Evolutionary conservation across 2,888 invertebrate species (phyloP).

Genomic region (Paralinhomoeus sp.): DNA sequence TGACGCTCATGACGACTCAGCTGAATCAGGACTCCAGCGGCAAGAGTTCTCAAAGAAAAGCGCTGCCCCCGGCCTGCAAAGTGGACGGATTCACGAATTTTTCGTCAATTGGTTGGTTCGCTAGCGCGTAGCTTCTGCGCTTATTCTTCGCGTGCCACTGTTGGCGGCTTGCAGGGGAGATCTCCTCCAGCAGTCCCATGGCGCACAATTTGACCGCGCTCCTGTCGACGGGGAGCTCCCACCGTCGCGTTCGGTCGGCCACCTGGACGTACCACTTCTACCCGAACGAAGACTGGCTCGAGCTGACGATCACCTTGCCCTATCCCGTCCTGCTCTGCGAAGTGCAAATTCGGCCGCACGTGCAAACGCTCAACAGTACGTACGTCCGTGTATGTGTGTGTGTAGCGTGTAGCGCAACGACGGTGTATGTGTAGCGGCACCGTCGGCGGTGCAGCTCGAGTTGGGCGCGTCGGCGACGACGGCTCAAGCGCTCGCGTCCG

Average conservation of each 20-base stretch:
- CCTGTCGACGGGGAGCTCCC: slow-evolving; percentile 55
- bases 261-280: slow-evolving; percentile 93
- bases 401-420: neutral
- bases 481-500: slow-evolving; percentile 3
- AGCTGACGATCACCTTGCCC: slow-evolving; percentile 59
- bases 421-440: slow-evolving; percentile 2
- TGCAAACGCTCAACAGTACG: slow-evolving; percentile 52
- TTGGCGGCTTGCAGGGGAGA: slow-evolving; percentile 34
- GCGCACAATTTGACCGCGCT: slow-evolving; percentile 70
- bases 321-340: slow-evolving; percentile 66
- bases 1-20: no score
- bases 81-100: slow-evolving; percentile 60
- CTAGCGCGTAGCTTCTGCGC: no score
- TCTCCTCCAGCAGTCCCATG: slow-evolving; percentile 55
- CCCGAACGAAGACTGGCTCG: slow-evolving; percentile 59
- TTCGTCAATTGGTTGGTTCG: slow-evolving; percentile 55
- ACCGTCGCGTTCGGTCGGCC: slow-evolving; percentile 47
- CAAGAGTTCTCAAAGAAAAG: no score
- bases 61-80: slow-evolving; percentile 10
- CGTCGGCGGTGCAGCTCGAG: slow-evolving; percentile 13
- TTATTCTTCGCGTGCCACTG: no score
- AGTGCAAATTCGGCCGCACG: slow-evolving; percentile 62
- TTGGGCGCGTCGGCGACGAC: slow-evolving; percentile 9
- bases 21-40: no score
- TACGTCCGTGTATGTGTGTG: slow-evolving; percentile 10